These are phyloP conservation scores for Lobophora halterata DNA, from an alignment of 2,888 invertebrate genomes.

Conservation along the genomic window DNA sequence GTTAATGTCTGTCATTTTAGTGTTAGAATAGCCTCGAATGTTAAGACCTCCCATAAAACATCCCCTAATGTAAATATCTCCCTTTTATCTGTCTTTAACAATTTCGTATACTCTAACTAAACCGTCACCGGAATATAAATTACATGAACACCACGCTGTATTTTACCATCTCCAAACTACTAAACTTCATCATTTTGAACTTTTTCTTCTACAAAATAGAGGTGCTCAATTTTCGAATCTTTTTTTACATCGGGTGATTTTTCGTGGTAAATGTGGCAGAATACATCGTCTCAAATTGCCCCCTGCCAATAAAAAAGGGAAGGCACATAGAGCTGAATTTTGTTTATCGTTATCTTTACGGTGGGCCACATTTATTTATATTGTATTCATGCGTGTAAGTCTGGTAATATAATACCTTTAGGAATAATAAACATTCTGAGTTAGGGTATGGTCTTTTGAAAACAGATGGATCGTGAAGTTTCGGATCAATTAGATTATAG, in stretches of 20 bases:
- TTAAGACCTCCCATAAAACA: slow-evolving; percentile 68
- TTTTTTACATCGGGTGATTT: slow-evolving; percentile 22
- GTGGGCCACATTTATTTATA: slow-evolving; percentile 73
- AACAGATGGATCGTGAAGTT: slow-evolving; percentile 29
- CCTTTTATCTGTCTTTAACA: slow-evolving; percentile 79
- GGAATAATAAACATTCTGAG: slow-evolving; percentile 60
- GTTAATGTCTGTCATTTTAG: slow-evolving; percentile 66
- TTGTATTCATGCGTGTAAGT: slow-evolving; percentile 68
- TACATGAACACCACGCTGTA: slow-evolving; percentile 49
- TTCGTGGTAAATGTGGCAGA: slow-evolving; percentile 55
- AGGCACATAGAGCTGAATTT: slow-evolving; percentile 72
- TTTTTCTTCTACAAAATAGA: slow-evolving; percentile 33
- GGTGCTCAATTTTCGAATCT: slow-evolving; percentile 23
- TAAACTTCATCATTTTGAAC: slow-evolving; percentile 27
- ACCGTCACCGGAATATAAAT: slow-evolving; percentile 77
- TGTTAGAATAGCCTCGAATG: slow-evolving; percentile 50
- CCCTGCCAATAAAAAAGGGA: slow-evolving; percentile 78
- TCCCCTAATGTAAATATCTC: slow-evolving; percentile 74
- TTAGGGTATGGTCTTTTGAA: slow-evolving; percentile 54
- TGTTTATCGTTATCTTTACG: slow-evolving; percentile 79
- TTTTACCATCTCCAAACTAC: slow-evolving; percentile 31
- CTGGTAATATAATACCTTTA: slow-evolving; percentile 70
- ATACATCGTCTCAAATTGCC: slow-evolving; percentile 77
- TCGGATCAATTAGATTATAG: slow-evolving; percentile 25
- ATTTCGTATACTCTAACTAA: slow-evolving; percentile 78